Percentiles rank a stretch among this genome's conserved stretches.
Conservation (phyloP, 2,888 invertebrate species). For the Cecidostiba fungosa region DNA sequence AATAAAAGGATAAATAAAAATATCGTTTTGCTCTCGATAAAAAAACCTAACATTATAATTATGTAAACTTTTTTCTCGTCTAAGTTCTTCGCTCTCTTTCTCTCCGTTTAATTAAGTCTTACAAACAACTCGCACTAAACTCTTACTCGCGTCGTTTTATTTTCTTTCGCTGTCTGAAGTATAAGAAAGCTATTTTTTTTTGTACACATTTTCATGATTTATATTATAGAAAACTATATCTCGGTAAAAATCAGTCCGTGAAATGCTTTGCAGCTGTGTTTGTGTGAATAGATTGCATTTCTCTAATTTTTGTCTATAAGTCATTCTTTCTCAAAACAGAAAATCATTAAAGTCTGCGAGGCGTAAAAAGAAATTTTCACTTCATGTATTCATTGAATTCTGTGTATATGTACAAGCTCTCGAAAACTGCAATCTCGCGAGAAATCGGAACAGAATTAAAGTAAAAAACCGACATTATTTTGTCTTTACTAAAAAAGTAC, state of each 20-base stretch:
- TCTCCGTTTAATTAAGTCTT: constrained; percentile 44
- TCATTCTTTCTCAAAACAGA: constrained; percentile 48
- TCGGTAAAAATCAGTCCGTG: constrained; percentile 61
- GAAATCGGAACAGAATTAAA: constrained; percentile 49
- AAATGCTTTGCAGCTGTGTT: constrained; percentile 52
- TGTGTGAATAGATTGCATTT: constrained; percentile 33
- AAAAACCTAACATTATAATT: constrained; percentile 70
- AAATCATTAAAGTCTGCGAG: constrained; percentile 61
- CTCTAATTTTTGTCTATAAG: constrained; percentile 32
- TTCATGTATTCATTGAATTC: constrained; percentile 52
- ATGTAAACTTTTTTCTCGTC: constrained; percentile 63
- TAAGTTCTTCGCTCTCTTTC: constrained; percentile 51
- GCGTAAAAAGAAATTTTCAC: constrained; percentile 46
- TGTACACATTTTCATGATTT: constrained; percentile 38
- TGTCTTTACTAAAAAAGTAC: constrained; percentile 33
- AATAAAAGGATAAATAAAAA: constrained; percentile 78
- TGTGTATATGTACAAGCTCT: constrained; percentile 53
- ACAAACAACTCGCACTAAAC: constrained; percentile 32
- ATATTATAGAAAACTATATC: constrained; percentile 54
- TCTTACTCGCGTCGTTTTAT: constrained; percentile 44
- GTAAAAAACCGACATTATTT: constrained; percentile 42
- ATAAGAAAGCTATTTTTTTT: constrained; percentile 49
- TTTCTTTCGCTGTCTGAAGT: constrained; percentile 41
- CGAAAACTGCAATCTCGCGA: constrained; percentile 53
- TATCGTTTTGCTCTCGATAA: constrained; percentile 74